phyloP scores from a whole-genome alignment of 1,140 invertebrate genomes.

The Tenebrio molitor region DNA sequence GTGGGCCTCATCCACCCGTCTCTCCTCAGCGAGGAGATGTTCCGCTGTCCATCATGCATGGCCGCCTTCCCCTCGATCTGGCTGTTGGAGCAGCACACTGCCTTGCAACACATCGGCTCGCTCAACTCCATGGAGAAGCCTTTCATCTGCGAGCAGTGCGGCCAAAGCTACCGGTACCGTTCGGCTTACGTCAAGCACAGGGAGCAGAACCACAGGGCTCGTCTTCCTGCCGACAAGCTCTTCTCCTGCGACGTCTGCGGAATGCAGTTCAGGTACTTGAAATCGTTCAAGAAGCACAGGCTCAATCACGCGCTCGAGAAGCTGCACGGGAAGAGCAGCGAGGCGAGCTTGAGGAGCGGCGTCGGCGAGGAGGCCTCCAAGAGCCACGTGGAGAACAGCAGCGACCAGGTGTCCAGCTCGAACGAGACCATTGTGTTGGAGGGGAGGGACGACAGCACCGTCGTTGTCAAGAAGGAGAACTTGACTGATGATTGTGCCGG shows the following conservation, averaged over 20 bases:
- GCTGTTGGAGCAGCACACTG: slow-evolving; percentile 84
- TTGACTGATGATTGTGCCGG: slow-evolving; percentile 54
- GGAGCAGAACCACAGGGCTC: slow-evolving; percentile 88
- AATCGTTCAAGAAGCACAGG: slow-evolving; percentile 91
- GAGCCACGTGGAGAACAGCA: slow-evolving; percentile 56
- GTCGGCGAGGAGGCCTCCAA: slow-evolving; percentile 3
- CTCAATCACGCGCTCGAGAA: slow-evolving; percentile 88
- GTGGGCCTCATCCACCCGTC: slow-evolving; percentile 68
- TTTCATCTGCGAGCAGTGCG: slow-evolving; percentile 92
- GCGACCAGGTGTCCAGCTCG: slow-evolving; percentile 64
- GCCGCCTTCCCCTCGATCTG: slow-evolving; percentile 86
- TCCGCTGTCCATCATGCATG: slow-evolving; percentile 82
- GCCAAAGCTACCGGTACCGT: slow-evolving; percentile 89
- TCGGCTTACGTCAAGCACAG: slow-evolving; percentile 90
- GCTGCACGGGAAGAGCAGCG: slow-evolving; percentile 75
- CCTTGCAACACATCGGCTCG: slow-evolving; percentile 76
- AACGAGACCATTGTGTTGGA: slow-evolving; percentile 62
- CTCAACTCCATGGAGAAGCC: slow-evolving; percentile 82
- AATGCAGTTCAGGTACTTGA: slow-evolving; percentile 86
- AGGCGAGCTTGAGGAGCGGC: slow-evolving; percentile 32
- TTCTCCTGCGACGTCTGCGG: slow-evolving; percentile 92
- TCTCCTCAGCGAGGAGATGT: slow-evolving; percentile 67
- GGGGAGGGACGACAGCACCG: slow-evolving; percentile 50
- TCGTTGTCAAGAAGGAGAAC: slow-evolving; percentile 57
- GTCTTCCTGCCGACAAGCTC: slow-evolving; percentile 87